Evolutionary conservation across 2,797 vertebrate species (phyloP), one percentile per base, ranked within the genome.

Genomic region (Halcyon smyrnensis): DNA sequence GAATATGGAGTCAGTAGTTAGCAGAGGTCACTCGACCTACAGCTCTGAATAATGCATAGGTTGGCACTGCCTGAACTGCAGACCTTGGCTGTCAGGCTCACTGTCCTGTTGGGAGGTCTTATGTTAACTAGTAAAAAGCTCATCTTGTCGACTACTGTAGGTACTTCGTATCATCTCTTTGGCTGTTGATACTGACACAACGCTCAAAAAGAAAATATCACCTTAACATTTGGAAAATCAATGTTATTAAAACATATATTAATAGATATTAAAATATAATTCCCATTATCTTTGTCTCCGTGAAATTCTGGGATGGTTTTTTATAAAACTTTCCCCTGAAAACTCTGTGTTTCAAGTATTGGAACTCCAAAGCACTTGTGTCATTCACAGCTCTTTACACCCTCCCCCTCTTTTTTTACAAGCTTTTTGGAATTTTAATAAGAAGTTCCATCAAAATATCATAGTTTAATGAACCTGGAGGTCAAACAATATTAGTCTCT

Each of bases 401-500:
- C 16, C 63, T 70, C 37, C 17, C 19, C 12, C 5, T 10, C 2
- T 45, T 85, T 69, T 69, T 84, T 77, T 15, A 24, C 6, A 56
- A 12, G 46, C 14, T 60, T 25, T 84, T 53, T 87, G 80, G 50
- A 88, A 93, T 92, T 75, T 85, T 85, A 87, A 70, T 70, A 25
- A 48, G 25, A 84, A 70, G 19, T 30, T 79, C 19, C 60, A 28
- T 37, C 68, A 68, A 41, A 82, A 76, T 32, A 85, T 83, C 11
- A 6, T 43, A 48, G 9, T 80, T 91, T 80, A 95, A 83, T 94
- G 71, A 94, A 83, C 76, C 30, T 84, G 25, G 57, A 80, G 76
- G 82, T 89, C 73, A 91, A 89, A 63, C 7, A 77, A 69, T 85
- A 90, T 82, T 90, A 85, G 34, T 36, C 30, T 91, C 39, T 84